Conservation (phyloP, 2,888 invertebrate genomes). For the Branchinecta sandiegonensis region DNA sequence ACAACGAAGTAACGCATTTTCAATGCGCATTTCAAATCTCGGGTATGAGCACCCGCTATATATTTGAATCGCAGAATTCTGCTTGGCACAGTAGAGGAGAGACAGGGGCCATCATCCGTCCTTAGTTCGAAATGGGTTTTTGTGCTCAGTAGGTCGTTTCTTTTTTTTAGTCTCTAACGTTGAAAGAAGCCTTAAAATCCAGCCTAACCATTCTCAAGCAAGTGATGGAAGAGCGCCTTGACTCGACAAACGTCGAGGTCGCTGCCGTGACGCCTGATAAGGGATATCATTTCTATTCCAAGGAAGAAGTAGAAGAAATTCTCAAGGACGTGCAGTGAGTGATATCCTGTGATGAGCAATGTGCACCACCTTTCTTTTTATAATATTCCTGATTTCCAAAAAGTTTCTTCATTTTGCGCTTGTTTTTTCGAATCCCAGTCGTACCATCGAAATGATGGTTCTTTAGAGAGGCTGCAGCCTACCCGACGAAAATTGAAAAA, state of each 20-base stretch:
- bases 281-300: conserved; percentile 74
- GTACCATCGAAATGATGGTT: too few relatives aligned
- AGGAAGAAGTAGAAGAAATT: conserved; percentile 79
- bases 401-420: too few relatives aligned
- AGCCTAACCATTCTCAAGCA: conserved; percentile 90
- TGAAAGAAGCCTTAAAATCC: conserved; percentile 79
- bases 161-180: conserved; percentile 61
- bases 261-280: conserved; percentile 75
- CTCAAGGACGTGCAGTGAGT: conserved; percentile 45
- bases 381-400: too few relatives aligned
- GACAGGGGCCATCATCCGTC: neutral
- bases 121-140: conserved; percentile 14
- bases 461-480: too few relatives aligned
- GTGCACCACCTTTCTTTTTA: too few relatives aligned
- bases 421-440: too few relatives aligned
- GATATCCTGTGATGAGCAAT: neutral
- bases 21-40: too few relatives aligned
- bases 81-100: too few relatives aligned
- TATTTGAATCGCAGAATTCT: too few relatives aligned
- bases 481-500: too few relatives aligned
- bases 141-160: conserved; percentile 15
- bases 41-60: too few relatives aligned
- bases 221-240: conserved; percentile 99
- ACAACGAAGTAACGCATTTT: too few relatives aligned
- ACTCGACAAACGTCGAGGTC: conserved; percentile 91